These are phyloP conservation scores for Mycalesis mineus DNA, from an alignment of 2,888 invertebrate genomes.

Conservation along the genomic window DNA sequence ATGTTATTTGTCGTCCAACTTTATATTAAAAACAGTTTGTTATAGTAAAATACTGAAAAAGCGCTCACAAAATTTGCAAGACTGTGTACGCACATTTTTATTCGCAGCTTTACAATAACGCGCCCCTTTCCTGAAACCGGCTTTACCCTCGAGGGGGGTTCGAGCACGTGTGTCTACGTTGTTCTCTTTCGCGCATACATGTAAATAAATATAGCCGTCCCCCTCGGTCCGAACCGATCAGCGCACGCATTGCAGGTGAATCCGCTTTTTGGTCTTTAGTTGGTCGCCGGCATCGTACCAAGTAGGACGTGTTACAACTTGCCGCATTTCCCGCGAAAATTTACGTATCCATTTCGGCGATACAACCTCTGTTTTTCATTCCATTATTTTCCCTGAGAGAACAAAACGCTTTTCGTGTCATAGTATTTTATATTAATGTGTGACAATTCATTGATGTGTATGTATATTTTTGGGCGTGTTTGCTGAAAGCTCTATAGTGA, in stretches of 20 bases:
- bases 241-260: conserved; percentile 78
- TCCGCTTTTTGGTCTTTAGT: conserved; percentile 50
- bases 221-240: conserved; percentile 52
- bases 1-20: too few species aligned
- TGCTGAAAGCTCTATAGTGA: conserved; percentile 44
- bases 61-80: conserved; percentile 13
- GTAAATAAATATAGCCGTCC: conserved; percentile 36
- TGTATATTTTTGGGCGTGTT: conserved; percentile 46
- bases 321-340: conserved; percentile 69
- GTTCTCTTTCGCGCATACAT: conserved; percentile 41
- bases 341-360: conserved; percentile 44
- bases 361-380: conserved; percentile 24
- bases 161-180: conserved; percentile 62
- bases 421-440: conserved; percentile 49
- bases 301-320: conserved; percentile 47
- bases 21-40: too few species aligned
- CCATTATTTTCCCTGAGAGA: conserved; percentile 19
- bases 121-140: conserved; percentile 67
- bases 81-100: conserved; percentile 49
- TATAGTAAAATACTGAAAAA: conserved; percentile 9
- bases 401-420: conserved; percentile 28
- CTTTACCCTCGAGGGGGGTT: conserved; percentile 54
- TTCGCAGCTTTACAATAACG: conserved; percentile 64
- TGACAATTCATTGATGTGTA: conserved; percentile 39
- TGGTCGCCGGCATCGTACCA: conserved; percentile 52